Evolutionary conservation across 2,113 vertebrate species (phyloP).

Genomic region (Leptosomus discolor): DNA sequence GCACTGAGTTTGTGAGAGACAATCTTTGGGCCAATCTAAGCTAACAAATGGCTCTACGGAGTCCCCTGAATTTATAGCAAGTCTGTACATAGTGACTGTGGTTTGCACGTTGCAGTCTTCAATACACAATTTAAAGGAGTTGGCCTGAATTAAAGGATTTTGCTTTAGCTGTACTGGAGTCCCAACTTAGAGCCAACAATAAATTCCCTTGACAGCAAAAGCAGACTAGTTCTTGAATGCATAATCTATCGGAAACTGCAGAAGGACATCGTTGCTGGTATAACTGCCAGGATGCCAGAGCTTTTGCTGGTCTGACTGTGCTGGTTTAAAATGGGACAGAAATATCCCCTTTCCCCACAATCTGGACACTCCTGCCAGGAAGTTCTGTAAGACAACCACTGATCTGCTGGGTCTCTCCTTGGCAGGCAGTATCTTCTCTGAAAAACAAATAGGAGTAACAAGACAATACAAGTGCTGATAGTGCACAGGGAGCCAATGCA

Average conservation of each 20-base stretch:
- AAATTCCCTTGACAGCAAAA: slow-evolving; percentile 14
- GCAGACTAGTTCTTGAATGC: not conserved
- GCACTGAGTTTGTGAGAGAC: accelerated
- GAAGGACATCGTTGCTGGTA: not conserved
- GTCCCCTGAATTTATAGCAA: not conserved
- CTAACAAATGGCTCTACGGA: not conserved
- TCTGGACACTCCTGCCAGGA: not conserved
- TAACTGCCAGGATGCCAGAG: not conserved
- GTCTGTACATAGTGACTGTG: not conserved
- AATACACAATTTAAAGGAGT: not conserved
- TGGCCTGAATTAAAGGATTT: slow-evolving; percentile 9
- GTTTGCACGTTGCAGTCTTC: not conserved
- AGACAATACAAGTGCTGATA: not conserved
- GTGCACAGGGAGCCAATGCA: not conserved
- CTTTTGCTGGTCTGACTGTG: not conserved
- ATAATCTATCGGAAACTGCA: not conserved
- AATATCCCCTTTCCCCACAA: not conserved
- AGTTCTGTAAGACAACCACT: not conserved
- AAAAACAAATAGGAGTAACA: not conserved
- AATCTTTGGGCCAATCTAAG: not conserved
- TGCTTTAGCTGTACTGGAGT: not conserved
- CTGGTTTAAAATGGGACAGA: not conserved
- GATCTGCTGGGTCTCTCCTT: not conserved
- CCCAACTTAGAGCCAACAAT: not conserved
- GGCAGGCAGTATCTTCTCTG: not conserved